Conservation (phyloP, 1,140 invertebrate genomes). For the Panulirus ornatus region DNA sequence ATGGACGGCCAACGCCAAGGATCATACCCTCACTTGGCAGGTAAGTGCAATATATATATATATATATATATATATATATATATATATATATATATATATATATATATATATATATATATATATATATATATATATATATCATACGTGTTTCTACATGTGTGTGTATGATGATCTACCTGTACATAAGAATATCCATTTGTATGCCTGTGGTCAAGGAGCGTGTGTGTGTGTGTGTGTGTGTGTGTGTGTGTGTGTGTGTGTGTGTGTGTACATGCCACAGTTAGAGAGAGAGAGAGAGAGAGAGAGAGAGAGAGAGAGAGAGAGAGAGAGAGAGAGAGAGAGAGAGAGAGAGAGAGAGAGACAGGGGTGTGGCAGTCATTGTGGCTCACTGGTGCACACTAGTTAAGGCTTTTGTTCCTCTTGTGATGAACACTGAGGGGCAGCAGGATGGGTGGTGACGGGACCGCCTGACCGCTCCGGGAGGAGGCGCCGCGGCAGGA, state of each 20-base stretch:
- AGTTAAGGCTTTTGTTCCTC: not conserved
- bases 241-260: slow-evolving; percentile 25
- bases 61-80: slow-evolving; percentile 40
- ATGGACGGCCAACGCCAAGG: slow-evolving; percentile 83
- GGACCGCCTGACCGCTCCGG: not conserved
- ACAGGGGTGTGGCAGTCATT: not conserved
- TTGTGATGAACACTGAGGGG: not conserved
- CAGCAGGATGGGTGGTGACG: too few relatives aligned
- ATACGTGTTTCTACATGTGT: not conserved
- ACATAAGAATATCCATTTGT: not conserved
- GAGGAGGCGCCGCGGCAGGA: not conserved
- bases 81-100: slow-evolving; percentile 29
- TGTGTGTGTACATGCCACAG: slow-evolving; percentile 11
- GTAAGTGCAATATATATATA: slow-evolving; percentile 83
- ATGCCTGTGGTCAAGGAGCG: not conserved
- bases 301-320: not conserved
- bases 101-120: not conserved
- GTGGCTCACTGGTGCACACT: slow-evolving; percentile 8
- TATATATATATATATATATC: not conserved
- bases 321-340: not conserved
- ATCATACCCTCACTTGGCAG: slow-evolving; percentile 85
- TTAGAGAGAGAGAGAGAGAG: not conserved
- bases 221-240: not conserved
- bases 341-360: not conserved
- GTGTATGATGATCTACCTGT: slow-evolving; percentile 6